Percentiles rank a stretch among this genome's conserved stretches.
Evolutionary conservation across 2,113 vertebrate genomes (phyloP).

Genomic region (Excalfactoria chinensis): DNA sequence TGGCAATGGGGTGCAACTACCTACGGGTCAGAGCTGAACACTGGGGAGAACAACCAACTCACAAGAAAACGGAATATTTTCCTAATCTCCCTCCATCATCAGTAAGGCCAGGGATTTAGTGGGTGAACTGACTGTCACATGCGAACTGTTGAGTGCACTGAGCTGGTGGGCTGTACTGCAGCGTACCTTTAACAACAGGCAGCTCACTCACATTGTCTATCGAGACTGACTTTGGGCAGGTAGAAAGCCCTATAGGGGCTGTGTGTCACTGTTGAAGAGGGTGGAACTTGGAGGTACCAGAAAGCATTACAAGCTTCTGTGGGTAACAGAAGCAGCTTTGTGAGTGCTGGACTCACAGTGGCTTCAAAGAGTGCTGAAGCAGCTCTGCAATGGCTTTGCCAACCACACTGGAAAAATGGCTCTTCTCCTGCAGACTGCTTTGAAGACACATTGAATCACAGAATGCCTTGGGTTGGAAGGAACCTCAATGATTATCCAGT

Average conservation of each 20-base stretch:
- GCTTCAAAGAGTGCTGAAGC: background rate
- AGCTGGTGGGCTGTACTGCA: background rate
- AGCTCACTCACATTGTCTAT: background rate
- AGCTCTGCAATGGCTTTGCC: background rate
- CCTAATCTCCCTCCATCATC: background rate
- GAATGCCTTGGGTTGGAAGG: too few relatives aligned
- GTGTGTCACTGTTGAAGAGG: background rate
- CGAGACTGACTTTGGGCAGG: background rate
- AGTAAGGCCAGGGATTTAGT: background rate
- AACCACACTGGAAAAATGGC: fast-evolving
- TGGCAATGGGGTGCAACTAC: constrained; percentile 47
- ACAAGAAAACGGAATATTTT: constrained; percentile 41
- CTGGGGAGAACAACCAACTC: constrained; percentile 34
- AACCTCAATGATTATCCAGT: too few relatives aligned
- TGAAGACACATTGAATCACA: background rate
- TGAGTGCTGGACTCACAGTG: background rate
- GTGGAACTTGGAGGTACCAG: background rate
- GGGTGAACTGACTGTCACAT: background rate
- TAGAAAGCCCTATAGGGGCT: constrained; percentile 14
- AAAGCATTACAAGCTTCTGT: constrained; percentile 4
- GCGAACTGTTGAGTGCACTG: background rate
- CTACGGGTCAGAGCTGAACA: constrained; percentile 48
- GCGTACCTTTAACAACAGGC: background rate
- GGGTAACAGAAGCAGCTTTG: background rate
- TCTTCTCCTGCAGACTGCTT: background rate